Evolutionary conservation across 2,888 invertebrate genomes (phyloP), one percentile per base, ranked within the genome.

Genomic region (Abscondita cerata): DNA sequence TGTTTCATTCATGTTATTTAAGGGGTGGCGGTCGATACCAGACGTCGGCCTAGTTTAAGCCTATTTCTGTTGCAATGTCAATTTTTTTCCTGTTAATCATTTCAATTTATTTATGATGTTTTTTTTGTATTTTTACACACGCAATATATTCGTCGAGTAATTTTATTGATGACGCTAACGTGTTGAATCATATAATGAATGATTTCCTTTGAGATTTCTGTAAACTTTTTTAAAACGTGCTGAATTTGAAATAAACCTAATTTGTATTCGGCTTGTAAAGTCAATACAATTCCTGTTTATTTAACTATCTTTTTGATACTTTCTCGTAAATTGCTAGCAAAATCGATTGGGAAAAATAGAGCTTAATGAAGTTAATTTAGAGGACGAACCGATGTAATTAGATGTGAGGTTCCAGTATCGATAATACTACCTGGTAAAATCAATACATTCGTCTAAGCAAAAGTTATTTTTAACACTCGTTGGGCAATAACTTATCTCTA

Each of bases 1-100:
- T 53, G 59, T 59, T 59, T 59, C 59, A 59, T 59, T 59, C 59
- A 59, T 59, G 54, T 25, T 48, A 48, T 48, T 48, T 48, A 33
- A 31, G n/a, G 31, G 48, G 16, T 44, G 44, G 8, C 6, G 48
- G 20, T 48, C 48, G 48, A 48, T 48, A 48, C 48, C 48, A 48
- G 48, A 48, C 48, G 48, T 25, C 48, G 48, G 33, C 48, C 48
- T 48, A 48, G 48, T 48, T 48, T 6, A 15, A 48, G 48, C 48
- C 48, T 48, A 48, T 33, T 48, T 25, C 25, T 15, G 48, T 33
- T 48, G 25, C 33, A 33, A 6, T 25, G 25, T 48, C 48, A 25
- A 25, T 13, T 25, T 48, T 2, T 25, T 25, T 25, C 25, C 48
- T 15, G n/a, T n/a, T n/a, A n/a, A n/a, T n/a, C 8, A 12, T 15